A percentile compares a stretch with the other conserved stretches of the same genome.
Evolutionary conservation across 2,797 vertebrate species (phyloP).

Genomic region (Enteromius mattozi): DNA sequence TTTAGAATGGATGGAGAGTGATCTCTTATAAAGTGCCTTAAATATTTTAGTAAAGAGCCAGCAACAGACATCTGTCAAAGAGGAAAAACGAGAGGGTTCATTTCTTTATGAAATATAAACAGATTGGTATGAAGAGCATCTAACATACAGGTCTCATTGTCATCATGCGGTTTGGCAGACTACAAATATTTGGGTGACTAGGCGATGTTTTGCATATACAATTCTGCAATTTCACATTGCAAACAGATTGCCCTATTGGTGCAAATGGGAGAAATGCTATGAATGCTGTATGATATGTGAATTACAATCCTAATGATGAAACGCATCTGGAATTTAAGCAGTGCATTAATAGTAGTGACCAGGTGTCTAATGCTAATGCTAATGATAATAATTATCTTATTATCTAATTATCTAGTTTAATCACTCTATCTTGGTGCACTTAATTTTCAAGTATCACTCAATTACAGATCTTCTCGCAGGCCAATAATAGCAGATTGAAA

Average conservation of each 20-base stretch:
- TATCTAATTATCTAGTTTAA: too few relatives aligned
- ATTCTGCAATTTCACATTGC: not conserved
- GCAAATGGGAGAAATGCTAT: not conserved
- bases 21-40: conserved; percentile 27
- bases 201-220: not conserved
- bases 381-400: not conserved
- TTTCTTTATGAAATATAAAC: not conserved
- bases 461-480: not conserved
- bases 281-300: not conserved
- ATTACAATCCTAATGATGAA: not conserved
- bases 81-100: not conserved
- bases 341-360: not conserved
- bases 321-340: not conserved
- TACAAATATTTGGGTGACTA: not conserved
- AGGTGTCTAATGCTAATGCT: not conserved
- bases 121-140: not conserved
- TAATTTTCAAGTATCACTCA: conserved; percentile 8
- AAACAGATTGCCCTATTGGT: not conserved
- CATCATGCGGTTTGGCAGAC: not conserved
- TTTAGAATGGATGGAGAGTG: not conserved
- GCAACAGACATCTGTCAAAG: conserved; percentile 17
- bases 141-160: not conserved
- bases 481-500: conserved; percentile 11
- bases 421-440: not conserved
- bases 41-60: conserved; percentile 10